Conservation (phyloP, 2,888 invertebrate genomes). For the Halocaridina rubra region DNA sequence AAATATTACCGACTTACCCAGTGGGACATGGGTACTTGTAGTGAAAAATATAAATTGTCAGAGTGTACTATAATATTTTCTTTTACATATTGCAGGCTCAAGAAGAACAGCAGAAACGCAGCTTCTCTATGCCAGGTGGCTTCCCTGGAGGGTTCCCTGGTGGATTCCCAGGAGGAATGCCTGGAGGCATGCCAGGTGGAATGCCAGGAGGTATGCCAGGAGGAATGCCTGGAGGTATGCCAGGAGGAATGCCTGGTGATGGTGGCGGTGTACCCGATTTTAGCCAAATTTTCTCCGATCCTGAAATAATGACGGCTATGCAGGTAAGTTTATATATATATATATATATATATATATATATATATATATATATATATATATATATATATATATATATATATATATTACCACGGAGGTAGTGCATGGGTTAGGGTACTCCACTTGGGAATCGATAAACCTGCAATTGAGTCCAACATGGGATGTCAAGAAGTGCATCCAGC, state of each 20-base stretch:
- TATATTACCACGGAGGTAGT: not conserved
- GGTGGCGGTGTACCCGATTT: slow-evolving; percentile 38
- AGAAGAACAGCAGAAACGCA: slow-evolving; percentile 64
- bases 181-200: slow-evolving; percentile 65
- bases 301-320: slow-evolving; percentile 74
- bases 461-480: too few species aligned
- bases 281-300: slow-evolving; percentile 67
- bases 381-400: not conserved
- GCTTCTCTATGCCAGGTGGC: slow-evolving; percentile 64
- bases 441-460: not conserved
- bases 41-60: too few species aligned
- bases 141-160: slow-evolving; percentile 68
- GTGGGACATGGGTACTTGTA: too few species aligned
- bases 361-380: not conserved
- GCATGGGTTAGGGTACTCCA: not conserved
- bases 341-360: not conserved
- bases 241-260: slow-evolving; percentile 56
- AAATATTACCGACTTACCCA: too few species aligned
- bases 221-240: slow-evolving; percentile 66
- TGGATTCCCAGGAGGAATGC: slow-evolving; percentile 66
- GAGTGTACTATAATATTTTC: not conserved
- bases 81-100: slow-evolving; percentile 31
- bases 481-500: too few species aligned
- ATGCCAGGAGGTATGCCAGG: slow-evolving; percentile 66
- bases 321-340: slow-evolving; percentile 70